phyloP scores from a whole-genome alignment of 92 coral and sea anemone genomes.

The Heliopora coerulea region DNA sequence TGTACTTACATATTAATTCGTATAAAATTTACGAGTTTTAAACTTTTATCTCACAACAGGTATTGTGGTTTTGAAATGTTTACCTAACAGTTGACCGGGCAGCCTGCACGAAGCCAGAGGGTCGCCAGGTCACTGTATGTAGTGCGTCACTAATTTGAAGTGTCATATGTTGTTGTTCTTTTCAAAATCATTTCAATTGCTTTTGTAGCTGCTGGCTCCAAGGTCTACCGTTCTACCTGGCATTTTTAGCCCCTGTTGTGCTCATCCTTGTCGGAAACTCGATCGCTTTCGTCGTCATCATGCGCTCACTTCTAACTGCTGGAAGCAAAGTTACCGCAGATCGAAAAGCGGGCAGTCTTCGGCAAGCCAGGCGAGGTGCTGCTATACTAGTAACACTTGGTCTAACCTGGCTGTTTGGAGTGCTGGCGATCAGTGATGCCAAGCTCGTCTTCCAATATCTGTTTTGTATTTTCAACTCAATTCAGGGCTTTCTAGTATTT shows the following conservation, averaged over 20 bases:
- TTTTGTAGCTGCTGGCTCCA: conserved; percentile 44
- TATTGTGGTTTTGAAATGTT: too few relatives aligned
- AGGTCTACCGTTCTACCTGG: conserved; percentile 50
- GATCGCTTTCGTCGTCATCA: conserved; percentile 31
- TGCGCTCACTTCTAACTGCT: conserved; percentile 33
- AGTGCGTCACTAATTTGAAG: too few relatives aligned
- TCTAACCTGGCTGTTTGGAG: conserved; percentile 54
- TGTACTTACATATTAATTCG: too few relatives aligned
- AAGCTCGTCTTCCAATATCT: conserved; percentile 48
- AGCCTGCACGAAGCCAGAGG: too few relatives aligned
- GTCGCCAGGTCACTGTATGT: too few relatives aligned
- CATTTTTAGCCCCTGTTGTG: conserved; percentile 42
- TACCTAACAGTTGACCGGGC: neutral
- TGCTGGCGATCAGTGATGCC: conserved; percentile 46
- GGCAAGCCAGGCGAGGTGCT: conserved; percentile 43
- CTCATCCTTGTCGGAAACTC: conserved; percentile 38
- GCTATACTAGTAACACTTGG: conserved; percentile 54
- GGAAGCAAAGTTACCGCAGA: conserved; percentile 47
- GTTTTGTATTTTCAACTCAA: conserved; percentile 57
- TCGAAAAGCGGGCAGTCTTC: conserved; percentile 34
- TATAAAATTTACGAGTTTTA: too few relatives aligned
- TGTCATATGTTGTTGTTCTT: too few relatives aligned
- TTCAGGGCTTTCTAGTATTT: conserved; percentile 52
- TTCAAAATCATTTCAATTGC: neutral
- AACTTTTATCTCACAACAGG: too few relatives aligned